These are phyloP conservation scores for Oikopleura albicans DNA, from an alignment of 23 tunicate genomes.

Conservation along the genomic window DNA sequence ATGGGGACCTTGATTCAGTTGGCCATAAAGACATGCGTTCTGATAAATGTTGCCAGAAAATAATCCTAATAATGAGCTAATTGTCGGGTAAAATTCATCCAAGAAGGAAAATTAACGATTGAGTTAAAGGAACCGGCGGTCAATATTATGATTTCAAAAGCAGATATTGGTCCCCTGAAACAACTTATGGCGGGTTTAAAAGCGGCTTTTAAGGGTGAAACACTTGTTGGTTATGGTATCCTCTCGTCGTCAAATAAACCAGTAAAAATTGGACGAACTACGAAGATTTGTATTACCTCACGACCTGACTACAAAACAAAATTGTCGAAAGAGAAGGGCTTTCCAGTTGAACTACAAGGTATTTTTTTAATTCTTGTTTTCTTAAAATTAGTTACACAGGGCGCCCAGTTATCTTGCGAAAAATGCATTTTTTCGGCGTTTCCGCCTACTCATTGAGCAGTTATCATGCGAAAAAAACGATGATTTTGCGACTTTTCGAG, in stretches of 20 bases:
- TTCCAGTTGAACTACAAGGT: slow-evolving; percentile 6
- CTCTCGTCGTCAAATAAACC: not conserved
- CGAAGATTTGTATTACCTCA: not conserved
- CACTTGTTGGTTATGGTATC: not conserved
- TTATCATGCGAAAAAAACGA: too few relatives aligned
- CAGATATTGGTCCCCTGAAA: not conserved
- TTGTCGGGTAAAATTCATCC: not conserved
- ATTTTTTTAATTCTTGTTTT: not conserved
- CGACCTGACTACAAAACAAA: slow-evolving; percentile 7
- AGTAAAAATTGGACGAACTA: not conserved
- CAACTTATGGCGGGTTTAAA: not conserved
- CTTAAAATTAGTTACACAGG: too few relatives aligned
- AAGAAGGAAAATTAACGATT: not conserved
- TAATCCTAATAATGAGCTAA: not conserved
- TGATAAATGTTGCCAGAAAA: not conserved
- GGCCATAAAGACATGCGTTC: too few relatives aligned
- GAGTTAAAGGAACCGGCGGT: not conserved
- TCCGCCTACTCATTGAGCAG: too few relatives aligned
- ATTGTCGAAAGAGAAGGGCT: not conserved
- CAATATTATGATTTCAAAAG: slow-evolving; percentile 4
- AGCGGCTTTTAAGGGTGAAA: not conserved
- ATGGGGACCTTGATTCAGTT: too few relatives aligned
- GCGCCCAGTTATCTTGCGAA: too few relatives aligned
- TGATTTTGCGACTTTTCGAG: too few relatives aligned
- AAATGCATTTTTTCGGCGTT: too few relatives aligned